A percentile compares a stretch with the other conserved stretches of the same genome.
These are phyloP conservation scores for Drosophila nasuta DNA, from an alignment of 1,140 invertebrate species.

Conservation along the genomic window DNA sequence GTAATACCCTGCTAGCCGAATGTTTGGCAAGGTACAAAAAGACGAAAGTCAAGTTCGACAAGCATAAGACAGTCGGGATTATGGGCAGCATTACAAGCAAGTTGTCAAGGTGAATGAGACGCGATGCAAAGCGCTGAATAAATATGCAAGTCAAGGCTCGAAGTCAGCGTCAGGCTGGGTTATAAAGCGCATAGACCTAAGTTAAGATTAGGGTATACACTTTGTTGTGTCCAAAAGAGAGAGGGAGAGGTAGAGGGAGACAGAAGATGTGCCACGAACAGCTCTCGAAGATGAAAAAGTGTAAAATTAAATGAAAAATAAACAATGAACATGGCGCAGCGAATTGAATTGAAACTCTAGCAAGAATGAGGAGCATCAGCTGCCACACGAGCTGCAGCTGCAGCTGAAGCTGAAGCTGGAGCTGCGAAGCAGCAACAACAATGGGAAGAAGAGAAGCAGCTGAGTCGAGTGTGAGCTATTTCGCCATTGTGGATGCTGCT, in stretches of 20 bases:
- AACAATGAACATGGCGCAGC: conserved; percentile 78
- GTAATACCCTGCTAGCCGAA: too few relatives aligned
- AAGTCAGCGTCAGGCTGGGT: not conserved
- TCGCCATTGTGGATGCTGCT: conserved; percentile 40
- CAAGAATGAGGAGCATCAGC: conserved; percentile 27
- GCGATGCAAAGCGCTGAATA: not conserved
- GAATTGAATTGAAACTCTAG: conserved; percentile 78
- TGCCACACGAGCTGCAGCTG: not conserved
- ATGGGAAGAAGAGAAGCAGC: conserved; percentile 26
- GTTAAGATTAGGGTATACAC: not conserved
- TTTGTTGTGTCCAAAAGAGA: not conserved
- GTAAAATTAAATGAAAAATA: conserved; percentile 83
- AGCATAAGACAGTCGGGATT: conserved; percentile 2
- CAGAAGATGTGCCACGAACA: not conserved
- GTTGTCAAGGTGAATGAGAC: conserved; percentile 5
- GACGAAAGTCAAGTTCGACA: conserved; percentile 15
- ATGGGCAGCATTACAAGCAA: conserved; percentile 6
- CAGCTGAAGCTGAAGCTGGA: conserved; percentile 19
- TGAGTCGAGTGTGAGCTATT: not conserved
- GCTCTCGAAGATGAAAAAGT: conserved; percentile 63
- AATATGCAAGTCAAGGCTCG: not conserved
- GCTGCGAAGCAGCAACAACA: conserved; percentile 11
- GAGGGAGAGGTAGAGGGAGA: not conserved
- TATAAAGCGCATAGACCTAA: conserved; percentile 4
- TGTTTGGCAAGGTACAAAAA: not conserved